These are phyloP conservation scores for Melitaea athalia DNA, from an alignment of 2,888 invertebrate species.

Conservation along the genomic window DNA sequence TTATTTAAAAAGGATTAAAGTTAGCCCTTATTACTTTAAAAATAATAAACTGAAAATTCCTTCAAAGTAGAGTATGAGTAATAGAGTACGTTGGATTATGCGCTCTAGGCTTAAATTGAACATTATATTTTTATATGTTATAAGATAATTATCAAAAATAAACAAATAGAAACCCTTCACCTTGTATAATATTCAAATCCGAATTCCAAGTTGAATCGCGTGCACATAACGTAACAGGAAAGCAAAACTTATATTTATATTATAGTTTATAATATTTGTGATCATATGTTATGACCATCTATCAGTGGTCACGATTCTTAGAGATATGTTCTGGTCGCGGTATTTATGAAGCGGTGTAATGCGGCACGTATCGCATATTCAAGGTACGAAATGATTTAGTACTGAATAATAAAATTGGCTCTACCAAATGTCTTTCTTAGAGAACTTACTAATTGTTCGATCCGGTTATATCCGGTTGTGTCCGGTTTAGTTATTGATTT, in stretches of 20 bases:
- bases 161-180: too few species aligned
- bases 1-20: neutral
- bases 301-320: conserved; percentile 49
- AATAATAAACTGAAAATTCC: too few species aligned
- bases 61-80: too few species aligned
- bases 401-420: neutral
- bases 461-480: neutral
- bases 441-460: neutral
- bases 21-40: too few species aligned
- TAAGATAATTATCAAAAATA: too few species aligned
- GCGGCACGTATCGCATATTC: conserved; percentile 51
- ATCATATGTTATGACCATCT: conserved; percentile 41
- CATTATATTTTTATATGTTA: too few species aligned
- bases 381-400: conserved; percentile 43
- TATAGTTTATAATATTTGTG: conserved; percentile 30
- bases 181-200: neutral
- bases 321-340: conserved; percentile 43
- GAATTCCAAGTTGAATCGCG: neutral
- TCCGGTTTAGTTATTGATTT: neutral
- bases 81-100: too few species aligned
- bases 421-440: neutral
- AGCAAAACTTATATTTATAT: conserved; percentile 5
- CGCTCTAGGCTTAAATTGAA: too few species aligned
- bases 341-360: conserved; percentile 49
- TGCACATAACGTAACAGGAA: neutral